Evolutionary conservation across 2,888 invertebrate species (phyloP), one percentile per base, ranked within the genome.

Genomic region (Troides helena): DNA sequence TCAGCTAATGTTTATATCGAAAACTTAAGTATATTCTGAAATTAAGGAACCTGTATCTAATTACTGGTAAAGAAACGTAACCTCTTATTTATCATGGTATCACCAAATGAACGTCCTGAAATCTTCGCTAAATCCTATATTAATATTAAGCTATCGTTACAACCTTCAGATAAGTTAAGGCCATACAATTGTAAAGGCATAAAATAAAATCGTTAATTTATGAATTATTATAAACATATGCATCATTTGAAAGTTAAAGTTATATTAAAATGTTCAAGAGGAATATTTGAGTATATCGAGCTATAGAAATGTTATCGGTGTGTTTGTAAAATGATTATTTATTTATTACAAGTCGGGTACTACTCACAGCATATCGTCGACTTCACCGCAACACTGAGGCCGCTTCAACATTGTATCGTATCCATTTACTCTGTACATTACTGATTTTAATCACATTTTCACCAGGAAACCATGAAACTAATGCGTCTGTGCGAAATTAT

Each of bases 401-500:
- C 46, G 58, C 25, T 46, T 23, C 66, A 66, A 66, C 59, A 36
- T 50, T 60, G 66, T 50, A 60, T 58, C 12, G 30, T 60, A 59
- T 66, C 59, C 46, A 46, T 66, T 60, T 43, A 66, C 50, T 60
- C 46, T 14, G 57, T 59, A 30, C 59, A 30, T 60, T 66, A 50
- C 46, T 36, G 59, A 30, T 43, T 60, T 66, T 60, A 66, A 66
- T n/a, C 59, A 60, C 50, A n/a, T 43, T 66, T 66, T 57, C 36
- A 57, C 56, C 64, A 64, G 64, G 64, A 64, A 56, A 56, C 53
- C 53, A 36, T 6, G n/a, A 64, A 57, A 21, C 14, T 58, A 58
- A 58, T 58, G 57, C 23, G 57, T 58, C 7, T 23, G 50, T 50
- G 60, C 43, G 66, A 66, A 60, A 60, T 66, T 1, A 66, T 59